Evolutionary conservation across 2,888 invertebrate genomes (phyloP), one percentile per base, ranked within the genome.

Genomic region (Gastracanthus pulcherrimus): DNA sequence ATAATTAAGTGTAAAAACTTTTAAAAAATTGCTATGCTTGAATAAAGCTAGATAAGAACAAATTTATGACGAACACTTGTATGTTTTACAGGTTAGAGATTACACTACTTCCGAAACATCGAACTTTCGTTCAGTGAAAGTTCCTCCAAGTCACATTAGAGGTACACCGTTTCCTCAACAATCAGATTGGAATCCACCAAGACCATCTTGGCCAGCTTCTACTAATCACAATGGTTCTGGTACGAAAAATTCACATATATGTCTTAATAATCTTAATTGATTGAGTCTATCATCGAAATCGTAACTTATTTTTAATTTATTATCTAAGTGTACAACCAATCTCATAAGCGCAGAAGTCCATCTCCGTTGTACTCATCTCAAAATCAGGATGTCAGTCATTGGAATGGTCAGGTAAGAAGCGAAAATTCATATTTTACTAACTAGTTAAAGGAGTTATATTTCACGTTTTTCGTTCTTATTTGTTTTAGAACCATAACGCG

Each of bases 311-410:
- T 62, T 72, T 66, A 51, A 71, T 45, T 62, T 83, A 36, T 45
- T 71, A 72, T 83, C 80, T 7, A 66, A 89, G 88, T 82, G 13
- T 87, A 86, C 72, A 85, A 84, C 55, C 88, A 87, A 69, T 83
- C 86, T 60, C 89, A 87, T 36, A 90, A 89, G 83, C 88, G 89
- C 34, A 88, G 89, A 51, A 91, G 90, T 84, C 89, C 90, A 36
- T 89, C 90, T 41, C 90, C 91, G 26, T 84, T 91, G 86, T 90
- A 86, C 45, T 84, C 85, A 19, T 70, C 86, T 16, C 88, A 87
- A 81, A 69, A 67, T 45, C 86, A 87, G 48, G 88, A 91, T 26
- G 81, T 84, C 16, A 85, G 67, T 79, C 87, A 89, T 36, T 89
- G 91, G 89, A 90, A 89, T 83, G 87, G 89, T 51, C 90, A 90